Evolutionary conservation across 2,888 invertebrate genomes (phyloP).

Genomic region (Drepanosiphum platanoidis): DNA sequence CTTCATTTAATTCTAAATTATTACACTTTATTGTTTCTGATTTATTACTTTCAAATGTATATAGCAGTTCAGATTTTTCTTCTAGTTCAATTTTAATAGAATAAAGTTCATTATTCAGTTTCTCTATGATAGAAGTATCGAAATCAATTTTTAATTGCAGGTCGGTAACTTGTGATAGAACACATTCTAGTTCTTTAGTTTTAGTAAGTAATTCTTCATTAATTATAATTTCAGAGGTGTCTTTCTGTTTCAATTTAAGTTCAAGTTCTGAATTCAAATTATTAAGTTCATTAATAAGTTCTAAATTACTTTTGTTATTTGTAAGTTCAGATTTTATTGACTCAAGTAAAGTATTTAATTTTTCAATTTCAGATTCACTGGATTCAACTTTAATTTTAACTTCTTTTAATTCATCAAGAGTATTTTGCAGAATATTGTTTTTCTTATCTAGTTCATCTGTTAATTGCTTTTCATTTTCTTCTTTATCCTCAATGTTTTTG

Average conservation of each 20-base stretch:
- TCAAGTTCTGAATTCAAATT: neutral
- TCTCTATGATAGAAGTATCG: neutral
- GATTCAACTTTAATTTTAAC: neutral
- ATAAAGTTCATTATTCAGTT: conserved; percentile 26
- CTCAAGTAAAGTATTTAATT: conserved; percentile 11
- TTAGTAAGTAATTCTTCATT: neutral
- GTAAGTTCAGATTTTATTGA: neutral
- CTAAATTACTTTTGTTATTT: neutral
- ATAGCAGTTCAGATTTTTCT: conserved; percentile 14
- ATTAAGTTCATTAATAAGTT: neutral
- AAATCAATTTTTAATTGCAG: conserved; percentile 18
- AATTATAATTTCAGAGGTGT: conserved; percentile 7
- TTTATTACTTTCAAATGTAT: neutral
- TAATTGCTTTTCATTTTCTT: conserved; percentile 27
- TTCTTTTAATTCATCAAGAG: conserved; percentile 15
- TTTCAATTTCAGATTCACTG: conserved; percentile 16
- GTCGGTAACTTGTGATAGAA: neutral
- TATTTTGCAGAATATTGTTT: neutral
- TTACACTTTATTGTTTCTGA: neutral
- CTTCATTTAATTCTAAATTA: neutral
- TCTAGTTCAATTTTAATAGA: neutral
- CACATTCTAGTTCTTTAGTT: conserved; percentile 45
- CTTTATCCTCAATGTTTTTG: neutral
- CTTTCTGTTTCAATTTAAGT: neutral
- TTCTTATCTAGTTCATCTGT: conserved; percentile 12